Base-by-base conservation (phyloP, 1,140 invertebrate genomes). In the Ruditapes philippinarum region DNA sequence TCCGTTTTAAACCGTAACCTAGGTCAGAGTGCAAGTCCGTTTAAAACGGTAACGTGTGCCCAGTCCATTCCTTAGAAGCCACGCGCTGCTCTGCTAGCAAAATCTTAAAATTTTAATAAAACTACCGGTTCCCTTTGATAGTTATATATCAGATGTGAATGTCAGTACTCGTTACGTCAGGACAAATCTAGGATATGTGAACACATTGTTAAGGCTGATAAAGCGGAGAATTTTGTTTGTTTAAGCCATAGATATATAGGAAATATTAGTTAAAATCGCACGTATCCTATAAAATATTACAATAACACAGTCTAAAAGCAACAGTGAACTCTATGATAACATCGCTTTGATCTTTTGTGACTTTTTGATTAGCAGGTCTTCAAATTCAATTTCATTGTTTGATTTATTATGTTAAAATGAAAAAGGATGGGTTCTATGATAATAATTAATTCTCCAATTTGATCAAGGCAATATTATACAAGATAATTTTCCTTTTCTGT, bases 131-230 rank as follows among this genome's bases (percentile, higher is more conserved):
- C 14, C 49, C 82, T 84, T 84, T 84, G 82, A 84, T 84, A 49
- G 45, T 36, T 9, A 28, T 40, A 68, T 73, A 73, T 73, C 82
- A 74, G 36, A 38, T 49, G 49, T 22, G 36, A 49, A 51, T 28
- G 49, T 60, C 51, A 45, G 40, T 62, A 17, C 68, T n/a, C 22
- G 19, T 84, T 78, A 38, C 42, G 49, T 78, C 78, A 86, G 38
- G n/a, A 0, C 22, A 78, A 86, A 76, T 86, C 68, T 57, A 11
- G 45, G 42, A 45, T 73, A 74, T 85, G 42, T 85, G 49, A 73
- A 51, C 51, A 54, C 73, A 83, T 83, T 83, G 84, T 78, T n/a
- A 65, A 42, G 25, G n/a, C 57, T 49, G 85, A 88, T 88, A 88
- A 88, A 62, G 12, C 1, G 40, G 19, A 42, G 60, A n/a, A n/a